Percentiles rank a stretch among this genome's conserved stretches.
Conservation (phyloP, 2,797 vertebrate species). For the Argya squamiceps region DNA sequence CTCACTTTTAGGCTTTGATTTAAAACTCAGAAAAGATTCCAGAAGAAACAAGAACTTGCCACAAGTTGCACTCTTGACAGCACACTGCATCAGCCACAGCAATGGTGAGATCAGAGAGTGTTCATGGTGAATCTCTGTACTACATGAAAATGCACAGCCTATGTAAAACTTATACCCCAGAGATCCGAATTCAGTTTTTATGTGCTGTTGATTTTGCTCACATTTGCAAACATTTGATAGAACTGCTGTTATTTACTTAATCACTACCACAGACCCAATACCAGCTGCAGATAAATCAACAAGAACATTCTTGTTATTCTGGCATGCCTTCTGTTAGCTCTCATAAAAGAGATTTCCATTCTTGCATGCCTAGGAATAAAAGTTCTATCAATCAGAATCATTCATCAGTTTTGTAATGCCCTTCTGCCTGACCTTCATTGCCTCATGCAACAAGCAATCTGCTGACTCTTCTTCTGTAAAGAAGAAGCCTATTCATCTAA, state of each 20-base stretch:
- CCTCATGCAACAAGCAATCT: background rate
- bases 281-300: conserved; percentile 10
- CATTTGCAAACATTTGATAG: background rate
- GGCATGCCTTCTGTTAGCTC: background rate
- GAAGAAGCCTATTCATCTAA: background rate
- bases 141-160: background rate
- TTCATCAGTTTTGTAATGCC: background rate
- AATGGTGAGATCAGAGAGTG: background rate
- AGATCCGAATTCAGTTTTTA: background rate
- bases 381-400: conserved; percentile 2
- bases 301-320: conserved; percentile 31
- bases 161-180: background rate
- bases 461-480: background rate
- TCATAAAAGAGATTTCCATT: conserved; percentile 14
- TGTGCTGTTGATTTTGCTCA: background rate
- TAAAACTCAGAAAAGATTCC: background rate
- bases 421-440: background rate
- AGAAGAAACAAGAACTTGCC: background rate
- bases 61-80: background rate
- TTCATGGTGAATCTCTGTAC: background rate
- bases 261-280: background rate
- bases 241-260: background rate
- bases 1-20: background rate
- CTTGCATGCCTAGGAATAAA: conserved; percentile 3
- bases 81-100: background rate